Conservation (phyloP, 2,113 vertebrate species). For the Engystomops pustulosus region DNA sequence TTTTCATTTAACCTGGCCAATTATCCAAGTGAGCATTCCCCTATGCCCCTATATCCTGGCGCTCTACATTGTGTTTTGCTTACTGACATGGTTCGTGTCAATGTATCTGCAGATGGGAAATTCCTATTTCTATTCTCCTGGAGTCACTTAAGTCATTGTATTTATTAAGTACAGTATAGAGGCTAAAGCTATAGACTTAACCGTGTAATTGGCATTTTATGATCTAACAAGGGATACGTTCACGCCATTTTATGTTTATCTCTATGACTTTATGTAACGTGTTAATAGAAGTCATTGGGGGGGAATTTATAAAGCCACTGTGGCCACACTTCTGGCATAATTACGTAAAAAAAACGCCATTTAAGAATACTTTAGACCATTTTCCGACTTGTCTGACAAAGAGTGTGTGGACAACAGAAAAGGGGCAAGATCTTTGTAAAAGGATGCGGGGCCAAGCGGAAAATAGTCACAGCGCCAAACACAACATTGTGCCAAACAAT, state of each 20-base stretch:
- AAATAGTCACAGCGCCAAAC: no score
- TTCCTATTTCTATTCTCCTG: conserved; percentile 17
- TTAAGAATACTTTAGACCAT: no score
- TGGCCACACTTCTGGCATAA: no score
- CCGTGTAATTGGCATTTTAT: conserved; percentile 3
- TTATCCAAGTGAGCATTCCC: conserved; percentile 19
- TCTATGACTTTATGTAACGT: not conserved
- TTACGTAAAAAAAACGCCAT: no score
- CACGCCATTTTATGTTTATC: not conserved
- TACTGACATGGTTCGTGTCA: conserved; percentile 10
- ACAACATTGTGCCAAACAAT: no score
- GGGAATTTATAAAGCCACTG: no score
- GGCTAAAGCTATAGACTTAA: not conserved
- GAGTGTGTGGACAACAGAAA: no score
- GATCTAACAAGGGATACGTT: not conserved
- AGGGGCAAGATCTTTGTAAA: no score
- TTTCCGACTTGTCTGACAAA: no score
- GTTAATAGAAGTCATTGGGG: no score
- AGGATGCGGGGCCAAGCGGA: no score
- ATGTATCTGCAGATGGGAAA: not conserved
- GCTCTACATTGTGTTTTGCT: conserved; percentile 7
- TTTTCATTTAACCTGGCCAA: conserved; percentile 52
- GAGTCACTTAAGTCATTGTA: not conserved
- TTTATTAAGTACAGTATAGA: not conserved
- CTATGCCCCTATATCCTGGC: not conserved